Base-by-base conservation (phyloP, 2,888 invertebrate genomes). In the Mimumesa dahlbomi region DNA sequence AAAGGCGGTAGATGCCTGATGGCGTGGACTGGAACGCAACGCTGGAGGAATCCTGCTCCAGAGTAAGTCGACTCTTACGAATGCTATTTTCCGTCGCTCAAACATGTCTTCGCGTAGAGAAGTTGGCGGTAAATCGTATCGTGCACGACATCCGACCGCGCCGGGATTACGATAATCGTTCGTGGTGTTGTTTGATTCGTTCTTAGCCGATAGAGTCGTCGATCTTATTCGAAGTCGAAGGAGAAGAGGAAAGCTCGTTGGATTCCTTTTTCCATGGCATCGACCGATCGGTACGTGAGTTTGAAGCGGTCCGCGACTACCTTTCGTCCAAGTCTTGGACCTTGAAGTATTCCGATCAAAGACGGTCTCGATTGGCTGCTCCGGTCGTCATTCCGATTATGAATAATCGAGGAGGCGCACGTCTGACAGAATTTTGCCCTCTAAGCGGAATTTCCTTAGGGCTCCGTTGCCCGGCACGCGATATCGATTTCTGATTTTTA, bases 1-100 rank as follows among this genome's bases (percentile, higher is more conserved):
- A 59, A 64, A 90, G 91, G 91, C 92, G 92, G 92, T 92, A 85
- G 83, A 89, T 87, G 89, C 87, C 87, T 86, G 91, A 94, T 94
- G 94, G 94, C 94, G 91, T 93, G 93, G 91, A 93, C 94, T 92
- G 94, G 94, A 89, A 94, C 94, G 92, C 92, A 94, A 91, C 93
- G 94, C 91, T 93, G 93, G 92, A 92, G 93, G 90, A 94, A 93
- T 92, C 93, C 93, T 91, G 93, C 93, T 91, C 92, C 93, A 88
- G 94, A 94, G 94, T 94, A 90, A 93, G 94, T 93, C 89, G 57
- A 73, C 42, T 61, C 45, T 14, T 13, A 46, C 18, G 16, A 36
- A 16, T 2, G 21, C 6, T 14, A 4, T 45, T 22, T n/a, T 4
- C 13, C 45, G n/a, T n/a, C n/a, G n/a, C n/a, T n/a, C n/a, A n/a